phyloP scores from a whole-genome alignment of 1,140 invertebrate species.

The Micrasema minimum region DNA sequence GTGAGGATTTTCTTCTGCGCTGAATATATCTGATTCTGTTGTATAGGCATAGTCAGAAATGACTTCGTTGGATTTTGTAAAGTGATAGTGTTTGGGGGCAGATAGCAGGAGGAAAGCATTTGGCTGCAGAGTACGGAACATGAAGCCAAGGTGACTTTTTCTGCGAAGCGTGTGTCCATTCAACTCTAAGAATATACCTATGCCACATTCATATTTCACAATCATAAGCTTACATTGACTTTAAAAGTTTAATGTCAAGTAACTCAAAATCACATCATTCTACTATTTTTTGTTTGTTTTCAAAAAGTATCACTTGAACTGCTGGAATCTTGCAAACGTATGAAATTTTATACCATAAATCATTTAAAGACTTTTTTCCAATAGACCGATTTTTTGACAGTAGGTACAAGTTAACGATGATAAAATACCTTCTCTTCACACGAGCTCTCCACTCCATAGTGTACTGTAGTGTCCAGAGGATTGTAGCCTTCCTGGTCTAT shows the following conservation, averaged over 20 bases:
- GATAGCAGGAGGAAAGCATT: constrained; percentile 81
- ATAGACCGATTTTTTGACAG: no score
- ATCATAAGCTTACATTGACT: no score
- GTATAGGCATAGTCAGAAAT: constrained; percentile 51
- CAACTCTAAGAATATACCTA: constrained; percentile 82
- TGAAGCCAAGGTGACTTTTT: constrained; percentile 76
- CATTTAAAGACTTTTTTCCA: no score
- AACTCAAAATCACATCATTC: no score
- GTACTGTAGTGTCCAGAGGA: constrained; percentile 70
- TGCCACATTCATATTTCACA: no score
- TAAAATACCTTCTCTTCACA: constrained; percentile 75
- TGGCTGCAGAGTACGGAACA: constrained; percentile 78
- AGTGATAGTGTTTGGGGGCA: constrained; percentile 69
- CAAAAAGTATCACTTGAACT: neutral
- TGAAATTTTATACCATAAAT: no score
- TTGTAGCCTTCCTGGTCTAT: constrained; percentile 74
- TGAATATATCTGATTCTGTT: constrained; percentile 44
- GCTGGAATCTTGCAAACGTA: no score
- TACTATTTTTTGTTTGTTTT: constrained; percentile 3
- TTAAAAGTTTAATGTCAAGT: neutral
- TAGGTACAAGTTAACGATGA: no score
- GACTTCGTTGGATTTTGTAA: constrained; percentile 64
- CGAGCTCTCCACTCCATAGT: constrained; percentile 80
- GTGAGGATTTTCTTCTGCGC: constrained; percentile 56
- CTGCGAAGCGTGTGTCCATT: constrained; percentile 73